Percentiles rank a stretch among this genome's conserved stretches.
Conservation (phyloP, 1,140 invertebrate species). For the Ceratoteleas bidentatus region DNA sequence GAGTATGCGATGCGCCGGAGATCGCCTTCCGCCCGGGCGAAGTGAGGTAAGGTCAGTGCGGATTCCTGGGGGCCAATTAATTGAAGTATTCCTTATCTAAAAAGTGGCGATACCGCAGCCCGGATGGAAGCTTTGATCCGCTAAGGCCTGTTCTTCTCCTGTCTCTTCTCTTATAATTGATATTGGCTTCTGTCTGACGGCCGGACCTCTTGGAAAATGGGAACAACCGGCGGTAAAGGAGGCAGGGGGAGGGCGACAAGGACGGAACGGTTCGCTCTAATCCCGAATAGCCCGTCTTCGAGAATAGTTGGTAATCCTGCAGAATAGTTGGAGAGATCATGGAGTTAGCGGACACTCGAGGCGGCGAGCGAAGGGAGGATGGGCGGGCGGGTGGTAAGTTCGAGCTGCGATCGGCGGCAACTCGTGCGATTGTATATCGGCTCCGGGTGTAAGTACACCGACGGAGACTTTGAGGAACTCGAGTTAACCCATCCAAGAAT, state of each 20-base stretch:
- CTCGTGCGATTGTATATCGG: conserved; percentile 46
- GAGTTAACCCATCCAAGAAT: conserved; percentile 70
- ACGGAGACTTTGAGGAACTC: conserved; percentile 65
- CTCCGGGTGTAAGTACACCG: conserved; percentile 34
- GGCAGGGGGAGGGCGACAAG: conserved; percentile 47
- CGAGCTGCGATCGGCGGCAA: conserved; percentile 43
- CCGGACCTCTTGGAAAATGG: conserved; percentile 46
- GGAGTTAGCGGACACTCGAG: conserved; percentile 70
- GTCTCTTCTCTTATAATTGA: conserved; percentile 82
- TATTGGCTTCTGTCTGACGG: conserved; percentile 75
- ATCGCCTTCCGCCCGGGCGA: conserved; percentile 5
- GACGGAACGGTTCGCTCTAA: conserved; percentile 72
- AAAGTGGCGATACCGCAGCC: conserved; percentile 76
- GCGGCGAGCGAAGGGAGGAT: background rate
- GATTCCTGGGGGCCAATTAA: conserved; percentile 70
- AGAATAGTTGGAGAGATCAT: conserved; percentile 82
- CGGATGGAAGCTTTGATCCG: conserved; percentile 76
- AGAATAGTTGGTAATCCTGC: conserved; percentile 81
- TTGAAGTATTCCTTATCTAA: conserved; percentile 81
- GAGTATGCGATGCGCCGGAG: conserved; percentile 25
- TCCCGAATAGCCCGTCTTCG: conserved; percentile 80
- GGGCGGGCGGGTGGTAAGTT: conserved; percentile 13
- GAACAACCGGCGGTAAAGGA: conserved; percentile 18
- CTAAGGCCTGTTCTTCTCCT: conserved; percentile 78
- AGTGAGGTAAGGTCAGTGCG: conserved; percentile 22